A percentile compares a stretch with the other conserved stretches of the same genome.
phyloP scores from a whole-genome alignment of 2,797 vertebrate genomes.

The Nasua narica region DNA sequence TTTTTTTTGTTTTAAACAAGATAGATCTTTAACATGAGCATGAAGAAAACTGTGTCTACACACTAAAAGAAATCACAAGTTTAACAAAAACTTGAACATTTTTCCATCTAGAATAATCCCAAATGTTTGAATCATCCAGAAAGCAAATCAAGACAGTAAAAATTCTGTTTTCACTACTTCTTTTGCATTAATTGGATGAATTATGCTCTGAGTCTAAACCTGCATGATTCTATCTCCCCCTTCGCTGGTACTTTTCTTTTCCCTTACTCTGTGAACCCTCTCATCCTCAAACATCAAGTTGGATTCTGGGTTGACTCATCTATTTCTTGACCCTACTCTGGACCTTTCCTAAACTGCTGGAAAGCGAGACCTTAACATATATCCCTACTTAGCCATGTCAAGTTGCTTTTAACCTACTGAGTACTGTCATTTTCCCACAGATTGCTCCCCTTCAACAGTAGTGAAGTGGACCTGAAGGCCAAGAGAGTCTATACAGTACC shows the following conservation, averaged over 20 bases:
- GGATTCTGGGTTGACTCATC: background rate
- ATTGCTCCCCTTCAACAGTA: background rate
- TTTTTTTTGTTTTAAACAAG: background rate
- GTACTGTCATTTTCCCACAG: background rate
- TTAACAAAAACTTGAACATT: background rate
- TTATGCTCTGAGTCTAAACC: background rate
- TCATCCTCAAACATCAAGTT: background rate
- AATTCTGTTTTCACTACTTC: background rate
- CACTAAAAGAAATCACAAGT: background rate
- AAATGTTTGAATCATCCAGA: background rate
- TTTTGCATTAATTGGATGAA: background rate
- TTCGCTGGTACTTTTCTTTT: background rate
- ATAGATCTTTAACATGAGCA: background rate
- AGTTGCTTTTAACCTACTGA: background rate
- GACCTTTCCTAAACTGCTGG: background rate
- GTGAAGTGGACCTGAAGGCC: background rate
- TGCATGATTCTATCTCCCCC: background rate
- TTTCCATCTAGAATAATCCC: background rate
- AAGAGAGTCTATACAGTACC: background rate
- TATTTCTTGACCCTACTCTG: background rate
- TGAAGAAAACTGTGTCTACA: background rate
- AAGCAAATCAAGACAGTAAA: background rate
- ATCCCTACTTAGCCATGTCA: background rate
- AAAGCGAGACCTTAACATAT: background rate
- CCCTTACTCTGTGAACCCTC: background rate